Percentiles rank a stretch among this genome's conserved stretches.
phyloP scores from a whole-genome alignment of 2,113 vertebrate species.

The Papio anubis region DNA sequence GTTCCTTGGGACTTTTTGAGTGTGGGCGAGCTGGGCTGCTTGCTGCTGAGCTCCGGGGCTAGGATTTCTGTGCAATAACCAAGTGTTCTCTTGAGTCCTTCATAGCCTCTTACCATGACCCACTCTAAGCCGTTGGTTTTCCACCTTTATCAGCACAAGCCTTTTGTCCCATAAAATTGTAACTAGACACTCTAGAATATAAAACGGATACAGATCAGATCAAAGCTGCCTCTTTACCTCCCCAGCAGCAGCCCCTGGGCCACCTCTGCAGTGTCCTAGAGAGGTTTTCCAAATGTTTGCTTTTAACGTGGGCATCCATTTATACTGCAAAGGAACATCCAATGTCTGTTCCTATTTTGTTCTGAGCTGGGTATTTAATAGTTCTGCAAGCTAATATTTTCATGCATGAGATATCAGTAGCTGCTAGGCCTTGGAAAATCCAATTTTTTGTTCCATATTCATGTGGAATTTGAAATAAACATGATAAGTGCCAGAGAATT shows the following conservation, averaged over 20 bases:
- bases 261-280: accelerated
- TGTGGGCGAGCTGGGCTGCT: background rate
- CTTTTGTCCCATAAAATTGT: background rate
- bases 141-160: background rate
- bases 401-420: background rate
- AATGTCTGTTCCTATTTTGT: background rate
- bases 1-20: background rate
- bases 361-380: background rate
- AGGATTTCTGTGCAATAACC: background rate
- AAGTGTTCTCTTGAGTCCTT: background rate
- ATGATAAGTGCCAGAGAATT: background rate
- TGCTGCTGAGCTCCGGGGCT: background rate
- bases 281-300: background rate
- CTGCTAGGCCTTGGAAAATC: background rate
- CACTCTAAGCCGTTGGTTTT: background rate
- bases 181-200: background rate
- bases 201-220: background rate
- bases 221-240: background rate
- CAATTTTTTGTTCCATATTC: background rate
- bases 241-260: accelerated
- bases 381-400: background rate
- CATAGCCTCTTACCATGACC: background rate
- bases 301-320: accelerated
- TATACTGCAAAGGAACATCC: background rate
- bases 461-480: background rate